phyloP scores from a whole-genome alignment of 2,888 invertebrate species.

The Drosophila falleni region DNA sequence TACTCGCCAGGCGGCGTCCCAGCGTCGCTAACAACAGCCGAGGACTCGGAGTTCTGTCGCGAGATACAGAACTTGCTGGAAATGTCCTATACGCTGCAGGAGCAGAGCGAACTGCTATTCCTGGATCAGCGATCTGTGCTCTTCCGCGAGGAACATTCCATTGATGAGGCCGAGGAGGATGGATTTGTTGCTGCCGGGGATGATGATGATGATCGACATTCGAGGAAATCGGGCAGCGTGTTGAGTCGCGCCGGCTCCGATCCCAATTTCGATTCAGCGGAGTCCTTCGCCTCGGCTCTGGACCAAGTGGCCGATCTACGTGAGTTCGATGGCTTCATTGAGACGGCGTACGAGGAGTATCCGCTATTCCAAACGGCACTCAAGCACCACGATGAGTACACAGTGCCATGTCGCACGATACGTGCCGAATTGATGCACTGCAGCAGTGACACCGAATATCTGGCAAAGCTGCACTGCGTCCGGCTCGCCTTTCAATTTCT shows the following conservation, averaged over 20 bases:
- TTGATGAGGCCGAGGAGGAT: slow-evolving; percentile 84
- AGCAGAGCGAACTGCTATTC: slow-evolving; percentile 94
- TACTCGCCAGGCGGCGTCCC: slow-evolving; percentile 86
- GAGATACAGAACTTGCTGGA: slow-evolving; percentile 93
- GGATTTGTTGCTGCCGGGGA: slow-evolving; percentile 51
- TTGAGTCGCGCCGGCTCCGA: slow-evolving; percentile 84
- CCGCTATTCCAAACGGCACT: slow-evolving; percentile 94
- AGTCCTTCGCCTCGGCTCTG: slow-evolving; percentile 98
- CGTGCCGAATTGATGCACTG: slow-evolving; percentile 96
- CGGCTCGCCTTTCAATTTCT: slow-evolving; percentile 94
- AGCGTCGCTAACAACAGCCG: slow-evolving; percentile 91
- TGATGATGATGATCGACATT: slow-evolving; percentile 74
- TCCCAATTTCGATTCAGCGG: slow-evolving; percentile 93
- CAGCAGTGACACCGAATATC: slow-evolving; percentile 95
- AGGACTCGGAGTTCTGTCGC: slow-evolving; percentile 93
- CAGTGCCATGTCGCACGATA: slow-evolving; percentile 87
- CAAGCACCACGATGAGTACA: slow-evolving; percentile 90
- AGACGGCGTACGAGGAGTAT: slow-evolving; percentile 92
- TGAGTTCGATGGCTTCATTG: slow-evolving; percentile 95
- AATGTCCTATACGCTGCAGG: slow-evolving; percentile 93
- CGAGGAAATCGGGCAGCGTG: slow-evolving; percentile 74
- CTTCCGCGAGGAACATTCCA: slow-evolving; percentile 92
- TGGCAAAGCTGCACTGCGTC: slow-evolving; percentile 97
- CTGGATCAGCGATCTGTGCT: slow-evolving; percentile 95
- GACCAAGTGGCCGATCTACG: slow-evolving; percentile 95